Evolutionary conservation across 2,797 vertebrate genomes (phyloP), one percentile per base, ranked within the genome.

Genomic region (Myripristis murdjan): DNA sequence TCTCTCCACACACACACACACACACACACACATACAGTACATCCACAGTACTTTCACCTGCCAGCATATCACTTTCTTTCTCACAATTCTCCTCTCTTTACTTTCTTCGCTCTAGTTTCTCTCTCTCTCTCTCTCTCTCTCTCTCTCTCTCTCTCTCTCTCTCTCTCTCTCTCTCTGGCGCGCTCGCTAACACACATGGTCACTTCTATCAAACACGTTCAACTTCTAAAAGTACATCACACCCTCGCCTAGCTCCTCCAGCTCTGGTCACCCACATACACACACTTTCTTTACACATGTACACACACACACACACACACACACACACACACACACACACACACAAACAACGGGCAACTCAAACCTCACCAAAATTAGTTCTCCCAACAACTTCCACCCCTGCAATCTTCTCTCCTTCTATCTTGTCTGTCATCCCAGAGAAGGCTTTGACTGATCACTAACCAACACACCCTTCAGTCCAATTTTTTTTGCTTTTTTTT

Each of bases 171-270:
- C 85, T 89, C 86, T 44, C 43, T 44, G 43, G 14, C 43, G n/a
- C 43, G n/a, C 14, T 71, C 89, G 78, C 82, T 65, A n/a, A 71
- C 80, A 80, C 75, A 85, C 89, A 79, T 79, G 88, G 87, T 88
- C 89, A 84, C 83, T 87, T 90, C 79, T 79, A 73, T 87, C 76
- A 83, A 83, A 91, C 88, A 89, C 87, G 35, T 89, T 92, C 77
- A 83, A 79, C 77, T 87, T 90, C 86, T 89, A 79, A 83, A 90
- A 92, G 91, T 87, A 91, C 91, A 92, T 91, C 86, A 81, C 91
- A 93, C 89, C 81, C 87, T 89, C 76, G 75, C 79, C 44, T 53
- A 69, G 84, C 78, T 89, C 77, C 71, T 70, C 73, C 68, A 18
- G 84, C 82, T 64, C 64, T 59, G 83, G 77, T 87, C 83, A 88